A percentile compares a stretch with the other conserved stretches of the same genome.
These are phyloP conservation scores for Galerucella nymphaeae DNA, from an alignment of 2,888 invertebrate species.

Conservation along the genomic window DNA sequence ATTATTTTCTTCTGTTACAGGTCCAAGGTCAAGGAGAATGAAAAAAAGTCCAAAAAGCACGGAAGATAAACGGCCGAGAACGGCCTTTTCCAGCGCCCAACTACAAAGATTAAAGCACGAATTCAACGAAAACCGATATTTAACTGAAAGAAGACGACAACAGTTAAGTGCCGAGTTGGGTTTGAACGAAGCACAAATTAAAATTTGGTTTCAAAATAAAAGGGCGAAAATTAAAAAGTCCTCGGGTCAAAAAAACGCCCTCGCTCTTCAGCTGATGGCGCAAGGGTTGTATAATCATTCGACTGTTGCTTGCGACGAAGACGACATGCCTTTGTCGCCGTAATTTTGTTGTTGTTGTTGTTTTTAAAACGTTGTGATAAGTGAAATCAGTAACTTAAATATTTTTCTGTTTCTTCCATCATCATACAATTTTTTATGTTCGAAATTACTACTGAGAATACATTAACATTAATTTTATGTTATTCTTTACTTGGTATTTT, in stretches of 20 bases:
- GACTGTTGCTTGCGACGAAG: constrained; percentile 72
- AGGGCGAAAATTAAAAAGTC: constrained; percentile 96
- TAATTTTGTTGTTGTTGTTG: constrained; percentile 31
- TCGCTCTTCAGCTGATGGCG: constrained; percentile 92
- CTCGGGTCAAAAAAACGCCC: constrained; percentile 83
- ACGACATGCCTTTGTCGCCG: constrained; percentile 59
- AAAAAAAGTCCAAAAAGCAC: constrained; percentile 64
- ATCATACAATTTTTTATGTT: no score
- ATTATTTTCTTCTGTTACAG: constrained; percentile 60
- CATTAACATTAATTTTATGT: no score
- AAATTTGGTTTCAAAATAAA: constrained; percentile 98
- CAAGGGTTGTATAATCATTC: constrained; percentile 94
- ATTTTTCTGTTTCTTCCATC: no score
- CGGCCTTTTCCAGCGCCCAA: constrained; percentile 96
- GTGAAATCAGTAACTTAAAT: background rate
- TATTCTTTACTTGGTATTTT: no score
- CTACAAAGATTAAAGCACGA: constrained; percentile 91
- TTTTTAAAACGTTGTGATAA: background rate
- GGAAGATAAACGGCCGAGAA: constrained; percentile 93
- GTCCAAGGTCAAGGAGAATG: constrained; percentile 70
- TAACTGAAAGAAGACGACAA: constrained; percentile 92
- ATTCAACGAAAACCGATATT: constrained; percentile 91
- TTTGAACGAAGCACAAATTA: constrained; percentile 96
- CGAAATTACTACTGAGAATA: no score
- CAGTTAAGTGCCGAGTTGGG: constrained; percentile 91